Base-by-base conservation (phyloP, 1,140 invertebrate species). In the Apocrypta bakeri region DNA sequence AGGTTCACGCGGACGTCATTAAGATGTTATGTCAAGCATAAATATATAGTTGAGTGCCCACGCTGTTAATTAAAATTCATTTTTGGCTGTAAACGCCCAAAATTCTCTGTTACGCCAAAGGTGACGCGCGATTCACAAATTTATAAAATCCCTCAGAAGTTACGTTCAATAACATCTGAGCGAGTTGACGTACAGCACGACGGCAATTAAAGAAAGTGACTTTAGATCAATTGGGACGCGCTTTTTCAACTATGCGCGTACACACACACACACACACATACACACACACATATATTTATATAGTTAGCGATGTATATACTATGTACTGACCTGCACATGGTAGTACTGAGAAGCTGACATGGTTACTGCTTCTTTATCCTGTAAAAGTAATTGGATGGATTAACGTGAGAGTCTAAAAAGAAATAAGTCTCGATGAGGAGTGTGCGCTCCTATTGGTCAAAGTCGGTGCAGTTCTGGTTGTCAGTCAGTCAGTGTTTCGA, bases 321-420 rank as follows among this genome's bases (percentile, higher is more conserved):
- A 48, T 56, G 17, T 56, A 85, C 69, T 86, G 85, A 89, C 89
- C 88, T 90, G 88, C 21, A 89, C 83, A 37, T 89, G 88, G 33
- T 89, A 89, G 74, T 90, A 90, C 27, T 89, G 85, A 29, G 72
- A 85, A 37, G 86, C 83, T 48, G 88, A 83, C 88, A 90, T 90
- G 27, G 72, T 85, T 69, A 48, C 48, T 33, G 33, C 75, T 78
- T 17, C 48, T 77, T 27, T 72, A 29, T 73, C 31, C 75, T 82
- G 68, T 4, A 82, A 86, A 85, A 79, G 37, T 74, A 25, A 84
- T 75, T 75, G 27, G 14, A 2, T 66, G 27, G 27, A 27, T 66
- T 66, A 29, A 29, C 14, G 63, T 17, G 8, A 12, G 27, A 27
- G 63, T 63, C 11, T 27, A 14, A 25, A 64, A 2, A 66, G 63